Evolutionary conservation across 30 jellyfish, hydroid and myxozoan genomes (phyloP).

Genomic region (Mastigias papua): DNA sequence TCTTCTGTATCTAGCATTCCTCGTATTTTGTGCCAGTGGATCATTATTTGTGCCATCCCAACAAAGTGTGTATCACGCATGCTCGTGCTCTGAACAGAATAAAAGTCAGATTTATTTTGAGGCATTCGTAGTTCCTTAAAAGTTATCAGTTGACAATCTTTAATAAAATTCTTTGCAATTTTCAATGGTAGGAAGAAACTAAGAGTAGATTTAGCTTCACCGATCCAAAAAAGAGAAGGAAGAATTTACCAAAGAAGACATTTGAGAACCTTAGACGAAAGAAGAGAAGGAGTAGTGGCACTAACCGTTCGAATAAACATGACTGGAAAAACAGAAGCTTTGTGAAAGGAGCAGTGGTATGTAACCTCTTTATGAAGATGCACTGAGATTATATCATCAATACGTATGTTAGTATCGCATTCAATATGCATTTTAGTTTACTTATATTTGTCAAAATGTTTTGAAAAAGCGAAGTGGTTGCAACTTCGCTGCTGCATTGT

Average conservation of each 20-base stretch:
- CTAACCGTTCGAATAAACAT: background rate
- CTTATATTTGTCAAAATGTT: too few species aligned
- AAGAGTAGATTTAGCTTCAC: background rate
- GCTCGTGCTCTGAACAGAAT: too few species aligned
- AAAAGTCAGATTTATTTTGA: background rate
- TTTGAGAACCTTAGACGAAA: background rate
- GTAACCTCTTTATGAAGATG: too few species aligned
- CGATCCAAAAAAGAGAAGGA: background rate
- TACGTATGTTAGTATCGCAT: too few species aligned
- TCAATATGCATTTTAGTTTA: too few species aligned
- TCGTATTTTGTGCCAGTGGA: too few species aligned
- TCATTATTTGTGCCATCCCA: too few species aligned
- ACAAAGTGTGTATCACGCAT: too few species aligned
- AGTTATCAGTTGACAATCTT: background rate
- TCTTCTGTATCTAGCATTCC: too few species aligned
- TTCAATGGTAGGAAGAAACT: background rate
- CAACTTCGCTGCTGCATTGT: too few species aligned
- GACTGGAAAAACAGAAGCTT: background rate
- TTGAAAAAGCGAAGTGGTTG: too few species aligned
- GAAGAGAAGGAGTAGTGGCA: background rate
- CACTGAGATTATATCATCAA: too few species aligned
- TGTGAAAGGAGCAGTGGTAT: background rate
- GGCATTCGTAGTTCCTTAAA: background rate
- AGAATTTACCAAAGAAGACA: background rate
- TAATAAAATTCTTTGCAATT: background rate